Percentiles rank a stretch among this genome's conserved stretches.
These are phyloP conservation scores for Microchirus variegatus DNA, from an alignment of 2,797 vertebrate genomes.

Conservation along the genomic window DNA sequence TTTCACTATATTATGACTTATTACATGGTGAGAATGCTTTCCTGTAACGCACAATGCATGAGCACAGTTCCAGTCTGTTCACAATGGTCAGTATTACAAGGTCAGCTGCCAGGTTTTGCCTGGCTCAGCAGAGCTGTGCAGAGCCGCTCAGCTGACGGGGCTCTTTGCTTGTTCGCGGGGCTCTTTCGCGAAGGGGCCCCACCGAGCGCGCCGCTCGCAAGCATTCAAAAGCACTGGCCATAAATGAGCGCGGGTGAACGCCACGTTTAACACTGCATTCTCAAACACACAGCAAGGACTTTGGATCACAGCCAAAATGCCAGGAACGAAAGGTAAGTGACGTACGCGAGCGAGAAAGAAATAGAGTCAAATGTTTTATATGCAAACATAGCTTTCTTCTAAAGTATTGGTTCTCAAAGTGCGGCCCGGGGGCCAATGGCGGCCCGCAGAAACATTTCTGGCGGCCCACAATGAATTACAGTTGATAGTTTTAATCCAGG, in stretches of 20 bases:
- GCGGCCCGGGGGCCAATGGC: too few species aligned
- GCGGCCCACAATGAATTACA: too few species aligned
- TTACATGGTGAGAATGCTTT: conserved; percentile 54
- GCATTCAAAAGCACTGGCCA: conserved; percentile 70
- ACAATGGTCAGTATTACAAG: conserved; percentile 77
- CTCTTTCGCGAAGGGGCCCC: conserved; percentile 83
- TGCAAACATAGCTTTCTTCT: too few species aligned
- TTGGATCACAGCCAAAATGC: conserved; percentile 81
- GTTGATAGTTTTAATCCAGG: too few species aligned
- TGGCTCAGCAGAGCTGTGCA: conserved; percentile 80
- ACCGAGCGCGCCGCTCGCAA: conserved; percentile 71
- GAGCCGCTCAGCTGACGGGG: conserved; percentile 80
- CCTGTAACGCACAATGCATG: conserved; percentile 68
- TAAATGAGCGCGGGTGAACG: conserved; percentile 78
- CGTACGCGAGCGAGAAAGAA: conserved; percentile 7
- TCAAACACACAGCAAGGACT: conserved; percentile 67
- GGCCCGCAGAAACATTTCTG: too few species aligned
- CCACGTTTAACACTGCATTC: conserved; percentile 72
- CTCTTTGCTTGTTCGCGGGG: conserved; percentile 81
- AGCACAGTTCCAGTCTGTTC: conserved; percentile 66
- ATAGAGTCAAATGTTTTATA: too few species aligned
- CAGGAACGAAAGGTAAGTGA: conserved; percentile 81
- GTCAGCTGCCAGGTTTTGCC: conserved; percentile 76
- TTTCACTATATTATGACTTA: conserved; percentile 8
- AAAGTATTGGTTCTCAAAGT: too few species aligned